These are phyloP conservation scores for Dicycla oo DNA, from an alignment of 2,888 invertebrate genomes.

Conservation along the genomic window DNA sequence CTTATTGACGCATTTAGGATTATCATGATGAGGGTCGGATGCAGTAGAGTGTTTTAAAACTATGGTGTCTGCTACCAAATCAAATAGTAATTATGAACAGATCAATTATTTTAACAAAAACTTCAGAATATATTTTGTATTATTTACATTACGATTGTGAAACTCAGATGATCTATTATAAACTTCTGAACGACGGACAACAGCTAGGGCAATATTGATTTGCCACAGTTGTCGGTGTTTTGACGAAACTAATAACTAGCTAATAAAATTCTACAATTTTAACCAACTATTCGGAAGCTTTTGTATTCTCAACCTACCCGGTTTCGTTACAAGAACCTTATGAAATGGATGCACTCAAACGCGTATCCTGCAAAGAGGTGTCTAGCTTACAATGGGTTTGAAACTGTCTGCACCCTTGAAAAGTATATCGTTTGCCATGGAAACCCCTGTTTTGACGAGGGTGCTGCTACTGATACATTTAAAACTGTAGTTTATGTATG, in stretches of 20 bases:
- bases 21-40: neutral
- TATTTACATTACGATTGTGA: neutral
- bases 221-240: neutral
- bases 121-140: neutral
- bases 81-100: slow-evolving; percentile 7
- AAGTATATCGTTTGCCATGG: slow-evolving; percentile 62
- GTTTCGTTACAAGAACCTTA: neutral
- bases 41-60: slow-evolving; percentile 8
- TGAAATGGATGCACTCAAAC: slow-evolving; percentile 26
- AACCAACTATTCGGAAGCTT: too few species aligned
- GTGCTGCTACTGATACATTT: slow-evolving; percentile 70
- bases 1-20: too few species aligned
- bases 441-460: slow-evolving; percentile 68
- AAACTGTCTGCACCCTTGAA: slow-evolving; percentile 46
- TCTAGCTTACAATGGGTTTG: slow-evolving; percentile 39
- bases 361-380: slow-evolving; percentile 25
- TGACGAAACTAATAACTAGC: neutral
- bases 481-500: slow-evolving; percentile 67
- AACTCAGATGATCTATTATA: neutral
- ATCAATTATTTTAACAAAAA: slow-evolving; percentile 13
- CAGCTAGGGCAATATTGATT: too few species aligned
- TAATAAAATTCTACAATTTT: neutral
- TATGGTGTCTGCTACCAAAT: slow-evolving; percentile 21
- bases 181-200: neutral
- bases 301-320: neutral